Base-by-base conservation (phyloP, 2,113 vertebrate genomes). In the Madoqua kirkii region DNA sequence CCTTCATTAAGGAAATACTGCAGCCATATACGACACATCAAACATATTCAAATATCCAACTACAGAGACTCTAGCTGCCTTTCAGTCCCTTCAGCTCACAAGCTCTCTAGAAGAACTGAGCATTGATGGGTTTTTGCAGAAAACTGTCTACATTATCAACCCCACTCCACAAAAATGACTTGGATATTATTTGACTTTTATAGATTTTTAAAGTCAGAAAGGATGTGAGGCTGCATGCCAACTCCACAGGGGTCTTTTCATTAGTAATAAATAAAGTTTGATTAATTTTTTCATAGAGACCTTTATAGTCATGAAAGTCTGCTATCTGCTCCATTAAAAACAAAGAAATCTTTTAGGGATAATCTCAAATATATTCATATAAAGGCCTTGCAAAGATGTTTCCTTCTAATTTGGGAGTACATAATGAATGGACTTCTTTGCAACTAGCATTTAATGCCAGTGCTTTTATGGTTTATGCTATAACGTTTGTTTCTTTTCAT, bases 401-500 rank as follows among this genome's bases (percentile, higher is more conserved):
- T 93, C 86, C 5, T 85, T 98, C 79, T 93, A 81, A 96, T 96
- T 50, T 97, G 88, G 71, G 3, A 98, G 89, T 84, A 87, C 62
- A 95, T 71, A 98, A 95, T 94, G 83, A 55, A 87, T 92, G 33
- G 13, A 93, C 17, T 97, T 97, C 83, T 95, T 96, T 92, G 67
- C 43, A 90, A 89, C 45, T 48, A 96, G 71, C 50, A 92, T 74
- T 97, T 97, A 98, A 90, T 84, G 76, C 87, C 96, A 87, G 54
- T 45, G 83, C 79, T 86, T 96, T 84, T 52, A 54, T 55, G 33
- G 91, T 93, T 93, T 96, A 59, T 96, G 82, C 92, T 97, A 48
- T 97, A 98, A 59, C 45, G 17, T 40, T 98, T 94, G 36, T 96
- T 96, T 98, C 91, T 97, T 97, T 98, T 88, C 93, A 98, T 97